Base-by-base conservation (phyloP, 2,797 vertebrate genomes). In the Neopelma chrysocephalum region DNA sequence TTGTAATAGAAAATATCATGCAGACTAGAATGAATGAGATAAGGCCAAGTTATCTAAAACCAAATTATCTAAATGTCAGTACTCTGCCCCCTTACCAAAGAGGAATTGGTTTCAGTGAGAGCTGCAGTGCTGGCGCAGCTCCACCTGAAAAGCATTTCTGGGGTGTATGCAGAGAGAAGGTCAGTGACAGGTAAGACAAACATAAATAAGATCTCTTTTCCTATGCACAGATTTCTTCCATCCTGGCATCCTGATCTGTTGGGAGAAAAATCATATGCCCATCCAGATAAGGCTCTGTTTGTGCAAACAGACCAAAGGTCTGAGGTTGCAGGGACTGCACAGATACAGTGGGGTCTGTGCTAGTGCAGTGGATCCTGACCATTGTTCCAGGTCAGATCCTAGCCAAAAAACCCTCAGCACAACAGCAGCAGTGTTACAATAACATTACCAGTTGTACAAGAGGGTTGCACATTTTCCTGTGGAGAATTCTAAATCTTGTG, bases 351-450 rank as follows among this genome's bases (percentile, higher is more conserved):
- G 47, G 10, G 4, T 47, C 60, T 50, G 48, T 3, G 6, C 23
- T 60, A 38, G 6, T 4, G 2, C 13, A 7, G 53, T 21, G 54
- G 32, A 42, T 71, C 45, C 42, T 77, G 53, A 57, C 4, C 23
- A 54, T 14, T 0, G 0, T 15, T 50, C 13, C 32, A 53, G 29
- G 42, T 6, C 1, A 0, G 29, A 73, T 70, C 16, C 43, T 38
- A 31, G 31, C 45, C 53, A 29, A 68, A 93, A 91, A 0, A 1
- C 9, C n/a, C 40, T 13, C 27, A 56, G 31, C 15, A 48, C 36
- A 66, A 53, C 11, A 62, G 43, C 42, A 66, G 13, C 14, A 82
- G 8, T 19, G 13, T 50, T 60, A 7, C 42, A 43, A 22, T 21
- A 42, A 64, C 2, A 3, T 3, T 82, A 10, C 32, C 72, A 71